Percentiles rank a stretch among this genome's conserved stretches.
These are phyloP conservation scores for Eriocheir sinensis DNA, from an alignment of 1,140 invertebrate species.

Conservation along the genomic window DNA sequence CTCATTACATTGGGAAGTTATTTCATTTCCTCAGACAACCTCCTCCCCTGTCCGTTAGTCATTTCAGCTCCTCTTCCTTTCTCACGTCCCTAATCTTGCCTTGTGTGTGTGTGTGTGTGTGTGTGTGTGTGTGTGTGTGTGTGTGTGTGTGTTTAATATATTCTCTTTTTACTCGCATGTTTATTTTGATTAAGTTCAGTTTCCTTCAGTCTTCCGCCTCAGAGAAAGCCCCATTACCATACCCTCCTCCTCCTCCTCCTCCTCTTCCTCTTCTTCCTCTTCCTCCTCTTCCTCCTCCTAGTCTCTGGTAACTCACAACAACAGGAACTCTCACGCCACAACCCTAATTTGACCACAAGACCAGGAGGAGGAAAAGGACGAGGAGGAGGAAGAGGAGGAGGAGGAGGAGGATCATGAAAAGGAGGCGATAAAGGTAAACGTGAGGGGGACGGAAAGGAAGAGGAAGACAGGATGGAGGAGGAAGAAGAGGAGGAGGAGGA, in stretches of 20 bases:
- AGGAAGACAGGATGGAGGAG: neutral
- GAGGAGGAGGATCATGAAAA: neutral
- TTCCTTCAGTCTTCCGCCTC: too few relatives aligned
- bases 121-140: too few relatives aligned
- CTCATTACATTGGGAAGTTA: too few relatives aligned
- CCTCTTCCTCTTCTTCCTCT: neutral
- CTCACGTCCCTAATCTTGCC: too few relatives aligned
- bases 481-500: neutral
- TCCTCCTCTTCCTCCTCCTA: neutral
- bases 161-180: too few relatives aligned
- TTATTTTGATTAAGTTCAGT: too few relatives aligned
- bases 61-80: too few relatives aligned
- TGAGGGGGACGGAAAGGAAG: neutral
- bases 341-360: slow-evolving; percentile 41
- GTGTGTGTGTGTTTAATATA: too few relatives aligned
- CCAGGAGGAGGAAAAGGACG: neutral
- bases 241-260: neutral
- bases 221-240: too few relatives aligned
- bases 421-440: slow-evolving; percentile 18
- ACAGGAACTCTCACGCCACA: slow-evolving; percentile 44
- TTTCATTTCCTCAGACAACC: too few relatives aligned
- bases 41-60: too few relatives aligned
- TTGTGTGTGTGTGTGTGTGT: too few relatives aligned
- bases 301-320: neutral
- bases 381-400: slow-evolving; percentile 36